Base-by-base conservation (phyloP, 2,113 vertebrate genomes). In the Coracopsis vasa region DNA sequence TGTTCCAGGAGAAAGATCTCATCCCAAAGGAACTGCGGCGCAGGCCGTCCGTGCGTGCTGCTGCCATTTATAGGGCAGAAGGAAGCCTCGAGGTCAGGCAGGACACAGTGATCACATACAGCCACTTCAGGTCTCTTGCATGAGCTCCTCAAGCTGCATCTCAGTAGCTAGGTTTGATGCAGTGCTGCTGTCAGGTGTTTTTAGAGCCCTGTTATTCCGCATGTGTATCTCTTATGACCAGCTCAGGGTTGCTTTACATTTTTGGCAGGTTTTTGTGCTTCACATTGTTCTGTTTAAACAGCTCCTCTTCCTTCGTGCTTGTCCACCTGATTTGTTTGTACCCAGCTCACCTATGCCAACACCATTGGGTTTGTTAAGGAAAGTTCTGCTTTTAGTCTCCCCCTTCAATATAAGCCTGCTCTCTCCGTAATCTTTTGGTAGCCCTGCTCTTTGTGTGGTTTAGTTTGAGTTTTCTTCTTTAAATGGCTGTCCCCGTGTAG, bases 21-120 rank as follows among this genome's bases (percentile, higher is more conserved):
- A 72, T 47, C 70, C 41, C 51, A 29, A 42, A 69, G 71, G 80
- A 77, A 51, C 70, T n/a, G 29, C 33, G 29, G 45, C 16, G 0
- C 47, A 19, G 67, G 18, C 9, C 0, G 1, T 66, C 7, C 23
- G 7, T 39, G 58, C 13, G 50, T 0, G 7, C 51, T 12, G 23
- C 80, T 88, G 47, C 84, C 88, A 62, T 91, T 81, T 87, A 51
- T 90, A 79, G 94, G 94, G 54, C 81, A 41, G 77, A 27, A 81
- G 61, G 81, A 58, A 25, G 60, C n/a, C 23, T 11, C 3, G 9
- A 71, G 56, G 70, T 56, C 70, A 7, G 45, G 9, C 24, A 2
- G 71, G 75, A 44, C 29, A 0, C 70, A 61, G 58, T 27, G 7
- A 3, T 39, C 70, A 13, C 47, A 1, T 2, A 4, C 27, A 23